Percentiles rank a stretch among this genome's conserved stretches.
Evolutionary conservation across 2,888 invertebrate genomes (phyloP).

Genomic region (Euproctis similis): DNA sequence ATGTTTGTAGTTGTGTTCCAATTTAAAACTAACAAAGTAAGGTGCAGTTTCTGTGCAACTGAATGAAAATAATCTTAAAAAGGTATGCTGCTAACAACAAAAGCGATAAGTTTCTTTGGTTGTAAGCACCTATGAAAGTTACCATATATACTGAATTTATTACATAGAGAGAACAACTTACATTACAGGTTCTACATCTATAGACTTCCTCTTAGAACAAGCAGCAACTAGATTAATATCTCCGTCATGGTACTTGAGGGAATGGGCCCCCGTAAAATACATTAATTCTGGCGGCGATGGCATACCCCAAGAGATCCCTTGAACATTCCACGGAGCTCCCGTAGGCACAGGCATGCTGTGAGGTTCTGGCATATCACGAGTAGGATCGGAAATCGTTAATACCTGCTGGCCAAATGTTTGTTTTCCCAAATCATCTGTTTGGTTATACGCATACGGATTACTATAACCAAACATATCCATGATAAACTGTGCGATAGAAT

Average conservation of each 20-base stretch:
- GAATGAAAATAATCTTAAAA: no score
- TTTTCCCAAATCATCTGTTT: conserved; percentile 54
- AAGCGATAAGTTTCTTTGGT: no score
- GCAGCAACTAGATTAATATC: conserved; percentile 38
- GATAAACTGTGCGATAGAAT: no score
- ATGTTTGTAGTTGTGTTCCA: no score
- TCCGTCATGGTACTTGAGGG: conserved; percentile 20
- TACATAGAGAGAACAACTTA: no score
- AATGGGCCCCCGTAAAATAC: conserved; percentile 49
- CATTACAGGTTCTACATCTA: conserved; percentile 63
- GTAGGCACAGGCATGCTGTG: conserved; percentile 60
- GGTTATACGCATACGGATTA: conserved; percentile 8
- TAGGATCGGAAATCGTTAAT: conserved; percentile 32
- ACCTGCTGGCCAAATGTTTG: conserved; percentile 61
- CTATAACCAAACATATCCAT: conserved; percentile 53
- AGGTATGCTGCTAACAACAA: no score
- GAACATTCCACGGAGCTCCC: conserved; percentile 69
- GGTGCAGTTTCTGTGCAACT: no score
- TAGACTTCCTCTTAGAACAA: conserved; percentile 62
- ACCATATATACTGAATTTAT: background rate
- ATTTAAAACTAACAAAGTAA: no score
- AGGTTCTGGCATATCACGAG: conserved; percentile 33
- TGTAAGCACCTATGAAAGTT: no score
- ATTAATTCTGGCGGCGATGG: conserved; percentile 58
- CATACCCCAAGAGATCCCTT: conserved; percentile 72